A percentile compares a stretch with the other conserved stretches of the same genome.
These are phyloP conservation scores for Chloromyia formosa DNA, from an alignment of 2,888 invertebrate genomes.

Conservation along the genomic window DNA sequence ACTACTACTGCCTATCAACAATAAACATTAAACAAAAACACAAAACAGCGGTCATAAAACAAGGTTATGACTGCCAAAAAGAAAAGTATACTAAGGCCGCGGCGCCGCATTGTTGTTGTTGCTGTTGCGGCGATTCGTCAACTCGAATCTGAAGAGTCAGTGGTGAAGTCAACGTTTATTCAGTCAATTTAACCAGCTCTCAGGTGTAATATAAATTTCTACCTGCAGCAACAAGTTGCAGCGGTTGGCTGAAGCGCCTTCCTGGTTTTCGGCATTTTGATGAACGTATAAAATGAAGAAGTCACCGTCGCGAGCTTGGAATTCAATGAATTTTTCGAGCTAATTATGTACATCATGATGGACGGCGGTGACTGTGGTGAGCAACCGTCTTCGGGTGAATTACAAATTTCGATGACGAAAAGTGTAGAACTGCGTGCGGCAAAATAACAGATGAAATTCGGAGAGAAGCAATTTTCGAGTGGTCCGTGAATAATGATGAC, in stretches of 20 bases:
- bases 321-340: slow-evolving; percentile 2
- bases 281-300: slow-evolving; percentile 2
- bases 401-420: too few relatives aligned
- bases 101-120: not conserved
- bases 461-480: not conserved
- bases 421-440: too few relatives aligned
- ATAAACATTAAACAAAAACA: slow-evolving; percentile 23
- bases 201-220: not conserved
- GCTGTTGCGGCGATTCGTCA: not conserved
- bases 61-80: slow-evolving; percentile 25
- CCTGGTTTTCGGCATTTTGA: not conserved
- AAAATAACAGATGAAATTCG: too few relatives aligned
- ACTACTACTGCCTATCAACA: not conserved
- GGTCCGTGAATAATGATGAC: slow-evolving; percentile 4
- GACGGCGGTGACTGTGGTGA: too few relatives aligned
- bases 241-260: not conserved
- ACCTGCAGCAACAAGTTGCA: not conserved
- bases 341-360: not conserved
- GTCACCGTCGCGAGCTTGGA: not conserved
- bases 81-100: not conserved
- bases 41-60: slow-evolving; percentile 23
- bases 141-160: not conserved
- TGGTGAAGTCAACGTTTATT: not conserved
- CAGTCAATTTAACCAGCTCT: not conserved
- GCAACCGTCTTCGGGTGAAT: too few relatives aligned